phyloP scores from a whole-genome alignment of 2,113 vertebrate species.

The Danio rerio region GRCz12tu NC_133179.1:7246501-7247000 shows the following conservation, averaged over 20 bases:
- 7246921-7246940: slow-evolving; percentile 76
- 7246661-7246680: slow-evolving; percentile 61
- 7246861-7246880: slow-evolving; percentile 59
- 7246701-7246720: slow-evolving; percentile 57
- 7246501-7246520: slow-evolving; percentile 52
- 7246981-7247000: slow-evolving; percentile 28
- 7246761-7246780: slow-evolving; percentile 78
- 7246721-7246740: slow-evolving; percentile 67
- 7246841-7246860: slow-evolving; percentile 43
- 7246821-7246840: slow-evolving; percentile 9
- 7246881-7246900: slow-evolving; percentile 46
- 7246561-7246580: slow-evolving; percentile 55
- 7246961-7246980: slow-evolving; percentile 33
- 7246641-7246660: slow-evolving; percentile 63
- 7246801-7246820: slow-evolving; percentile 68
- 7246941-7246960: slow-evolving; percentile 75
- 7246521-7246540: slow-evolving; percentile 45
- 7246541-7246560: slow-evolving; percentile 36
- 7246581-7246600: slow-evolving; percentile 62
- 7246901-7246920: slow-evolving; percentile 77
- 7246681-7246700: slow-evolving; percentile 55
- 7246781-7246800: slow-evolving; percentile 71
- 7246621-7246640: slow-evolving; percentile 64
- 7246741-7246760: slow-evolving; percentile 62
- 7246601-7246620: slow-evolving; percentile 60